Evolutionary conservation across 2,888 invertebrate species (phyloP).

Genomic region (Phengaris arion): DNA sequence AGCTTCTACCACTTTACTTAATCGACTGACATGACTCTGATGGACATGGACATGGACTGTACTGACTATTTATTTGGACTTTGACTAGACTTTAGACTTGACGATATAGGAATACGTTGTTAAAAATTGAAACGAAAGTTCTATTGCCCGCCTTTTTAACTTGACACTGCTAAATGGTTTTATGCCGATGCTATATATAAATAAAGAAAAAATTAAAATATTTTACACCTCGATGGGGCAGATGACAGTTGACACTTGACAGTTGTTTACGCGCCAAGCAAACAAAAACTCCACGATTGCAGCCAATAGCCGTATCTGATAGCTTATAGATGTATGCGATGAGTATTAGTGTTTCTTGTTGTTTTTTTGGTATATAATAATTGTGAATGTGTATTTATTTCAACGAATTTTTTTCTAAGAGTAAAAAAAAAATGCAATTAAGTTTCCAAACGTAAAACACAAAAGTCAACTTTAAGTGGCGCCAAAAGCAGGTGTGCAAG

Average conservation of each 20-base stretch:
- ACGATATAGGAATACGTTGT: too few relatives aligned
- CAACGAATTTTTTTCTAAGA: not conserved
- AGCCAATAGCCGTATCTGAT: constrained; percentile 50
- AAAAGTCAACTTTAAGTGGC: constrained; percentile 27
- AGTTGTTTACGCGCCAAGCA: constrained; percentile 75
- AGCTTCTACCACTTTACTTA: too few relatives aligned
- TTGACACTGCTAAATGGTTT: too few relatives aligned
- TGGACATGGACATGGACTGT: too few relatives aligned
- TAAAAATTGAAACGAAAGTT: too few relatives aligned
- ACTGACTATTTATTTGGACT: too few relatives aligned
- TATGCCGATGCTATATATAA: too few relatives aligned
- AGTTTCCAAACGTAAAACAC: not conserved
- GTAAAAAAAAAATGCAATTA: not conserved
- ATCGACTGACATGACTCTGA: too few relatives aligned
- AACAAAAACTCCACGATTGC: constrained; percentile 66
- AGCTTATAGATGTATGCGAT: constrained; percentile 37
- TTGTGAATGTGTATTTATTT: not conserved
- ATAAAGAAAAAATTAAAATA: too few relatives aligned
- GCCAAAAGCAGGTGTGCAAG: constrained; percentile 39
- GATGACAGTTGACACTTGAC: constrained; percentile 47
- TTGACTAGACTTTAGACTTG: too few relatives aligned
- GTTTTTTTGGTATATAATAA: not conserved
- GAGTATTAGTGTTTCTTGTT: not conserved
- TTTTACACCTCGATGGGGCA: too few relatives aligned
- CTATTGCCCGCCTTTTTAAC: too few relatives aligned